A percentile compares a stretch with the other conserved stretches of the same genome.
Conservation (phyloP, 2,797 vertebrate species). For the Myripristis jacobus region DNA sequence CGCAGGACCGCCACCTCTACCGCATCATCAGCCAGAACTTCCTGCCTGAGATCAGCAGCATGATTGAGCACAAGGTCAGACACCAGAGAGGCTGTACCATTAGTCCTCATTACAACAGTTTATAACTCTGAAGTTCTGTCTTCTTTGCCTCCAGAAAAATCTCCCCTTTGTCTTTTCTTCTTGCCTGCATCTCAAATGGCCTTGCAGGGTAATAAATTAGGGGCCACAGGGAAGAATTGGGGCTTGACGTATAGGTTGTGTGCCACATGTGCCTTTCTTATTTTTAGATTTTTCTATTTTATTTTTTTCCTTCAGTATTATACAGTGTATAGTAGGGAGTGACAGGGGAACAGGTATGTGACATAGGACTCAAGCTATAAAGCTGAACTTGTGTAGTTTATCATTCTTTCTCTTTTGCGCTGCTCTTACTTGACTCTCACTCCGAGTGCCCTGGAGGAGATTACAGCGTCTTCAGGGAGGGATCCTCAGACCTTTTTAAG, state of each 20-base stretch:
- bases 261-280: background rate
- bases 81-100: constrained; percentile 4
- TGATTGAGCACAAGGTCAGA: constrained; percentile 97
- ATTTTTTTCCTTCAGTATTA: background rate
- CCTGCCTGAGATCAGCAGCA: constrained; percentile 97
- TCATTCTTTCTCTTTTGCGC: background rate
- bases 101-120: constrained; percentile 13
- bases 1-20: constrained; percentile 94
- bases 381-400: background rate
- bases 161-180: background rate
- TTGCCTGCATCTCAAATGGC: background rate
- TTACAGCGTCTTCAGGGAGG: background rate
- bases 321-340: background rate
- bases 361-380: background rate
- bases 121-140: background rate
- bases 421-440: background rate
- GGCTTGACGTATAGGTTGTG: background rate
- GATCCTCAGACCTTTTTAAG: background rate
- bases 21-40: constrained; percentile 97
- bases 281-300: background rate
- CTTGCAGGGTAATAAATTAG: background rate
- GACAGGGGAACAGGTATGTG: background rate
- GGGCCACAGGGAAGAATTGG: background rate
- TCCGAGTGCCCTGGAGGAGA: background rate
- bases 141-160: constrained; percentile 1